Base-by-base conservation (phyloP, 2,797 vertebrate genomes). In the Oryzias dopingdopingensis region DNA sequence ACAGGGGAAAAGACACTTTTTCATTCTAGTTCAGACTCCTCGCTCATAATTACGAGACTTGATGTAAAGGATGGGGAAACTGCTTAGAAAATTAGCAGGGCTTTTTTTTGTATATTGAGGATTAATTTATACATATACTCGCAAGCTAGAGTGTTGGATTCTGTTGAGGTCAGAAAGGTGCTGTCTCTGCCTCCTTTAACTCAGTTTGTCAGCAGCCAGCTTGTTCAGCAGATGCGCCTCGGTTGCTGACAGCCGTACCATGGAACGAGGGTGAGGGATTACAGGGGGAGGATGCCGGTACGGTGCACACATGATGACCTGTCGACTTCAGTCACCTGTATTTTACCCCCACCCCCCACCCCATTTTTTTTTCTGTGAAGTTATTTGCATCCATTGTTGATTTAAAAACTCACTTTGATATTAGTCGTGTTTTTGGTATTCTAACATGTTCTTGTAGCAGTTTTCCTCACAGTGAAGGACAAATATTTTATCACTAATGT, bases 251-350 rank as follows among this genome's bases (percentile, higher is more conserved):
- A 53, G 65, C 42, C 42, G 45, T 56, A 52, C 26, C 48, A n/a
- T 42, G 41, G 71, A 76, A 61, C 70, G 54, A 62, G 47, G 72
- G 77, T 82, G 81, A 82, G 76, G 73, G 75, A 68, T 74, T 64
- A 64, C 63, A 58, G 43, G 45, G 70, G 53, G 52, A 77, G 73
- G 66, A 76, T 42, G 7, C 52, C 60, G 68, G 69, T 76, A 72
- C 79, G 76, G 69, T 43, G 56, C 61, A 32, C 61, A 16, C 74
- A 67, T 73, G 73, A 80, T 70, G 76, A 87, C 82, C 77, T 80
- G 84, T 84, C 80, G 42, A 62, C 75, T 74, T 72, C 73, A 62
- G 62, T 84, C 79, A 82, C 76, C 81, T 65, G 74, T 75, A 81
- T 82, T 82, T 82, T 76, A 79, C 56, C 56, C 52, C 55, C 70